These are phyloP conservation scores for Drosophila rellima DNA, from an alignment of 2,888 invertebrate genomes.

Conservation along the genomic window DNA sequence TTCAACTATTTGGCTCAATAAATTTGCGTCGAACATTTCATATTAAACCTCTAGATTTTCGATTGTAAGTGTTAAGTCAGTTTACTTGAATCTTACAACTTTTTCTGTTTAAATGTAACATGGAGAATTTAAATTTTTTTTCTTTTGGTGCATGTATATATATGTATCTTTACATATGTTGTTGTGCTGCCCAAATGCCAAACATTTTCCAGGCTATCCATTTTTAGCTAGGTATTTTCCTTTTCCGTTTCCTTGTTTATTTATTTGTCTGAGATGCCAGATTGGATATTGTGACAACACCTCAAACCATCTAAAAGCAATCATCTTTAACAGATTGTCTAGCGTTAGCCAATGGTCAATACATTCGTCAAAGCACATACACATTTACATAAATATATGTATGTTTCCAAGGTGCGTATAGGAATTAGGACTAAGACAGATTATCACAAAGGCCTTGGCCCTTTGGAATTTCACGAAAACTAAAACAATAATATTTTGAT, in stretches of 20 bases:
- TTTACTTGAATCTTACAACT: too few species aligned
- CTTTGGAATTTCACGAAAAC: neutral
- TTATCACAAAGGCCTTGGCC: neutral
- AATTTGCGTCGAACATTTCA: too few species aligned
- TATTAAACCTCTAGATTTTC: too few species aligned
- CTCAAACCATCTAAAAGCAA: constrained; percentile 15
- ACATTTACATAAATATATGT: neutral
- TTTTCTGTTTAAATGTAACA: neutral
- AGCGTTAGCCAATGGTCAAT: constrained; percentile 24
- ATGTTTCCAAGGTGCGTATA: neutral
- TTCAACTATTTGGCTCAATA: too few species aligned
- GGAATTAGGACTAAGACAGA: constrained; percentile 1
- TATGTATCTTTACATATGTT: neutral
- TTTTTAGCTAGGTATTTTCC: constrained; percentile 7
- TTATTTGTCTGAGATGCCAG: constrained; percentile 49
- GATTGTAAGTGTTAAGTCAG: too few species aligned
- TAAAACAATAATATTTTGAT: neutral
- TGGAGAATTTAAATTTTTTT: neutral
- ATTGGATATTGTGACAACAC: constrained; percentile 59
- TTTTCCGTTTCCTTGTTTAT: constrained; percentile 37
- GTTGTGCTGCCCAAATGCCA: constrained; percentile 38
- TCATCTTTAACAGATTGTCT: constrained; percentile 32
- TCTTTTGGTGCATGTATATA: neutral
- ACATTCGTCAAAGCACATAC: constrained; percentile 1
- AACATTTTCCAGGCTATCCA: constrained; percentile 41